Percentiles rank a stretch among this genome's conserved stretches.
These are phyloP conservation scores for Cinclus mexicanus DNA, from an alignment of 2,113 vertebrate genomes.

Conservation along the genomic window DNA sequence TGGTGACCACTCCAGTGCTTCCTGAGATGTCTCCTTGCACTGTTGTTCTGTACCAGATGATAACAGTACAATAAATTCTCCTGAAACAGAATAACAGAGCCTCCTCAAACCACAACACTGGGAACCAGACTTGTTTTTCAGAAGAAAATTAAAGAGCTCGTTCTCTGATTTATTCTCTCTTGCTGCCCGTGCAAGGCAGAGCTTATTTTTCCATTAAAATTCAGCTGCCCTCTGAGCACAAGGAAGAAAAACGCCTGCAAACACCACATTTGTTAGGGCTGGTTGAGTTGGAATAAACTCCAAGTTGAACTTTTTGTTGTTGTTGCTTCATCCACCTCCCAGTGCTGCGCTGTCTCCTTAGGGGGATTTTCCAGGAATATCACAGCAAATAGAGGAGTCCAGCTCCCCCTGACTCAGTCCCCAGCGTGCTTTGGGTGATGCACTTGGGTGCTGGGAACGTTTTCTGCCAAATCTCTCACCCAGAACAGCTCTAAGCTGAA, in stretches of 20 bases:
- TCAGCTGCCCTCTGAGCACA: background rate
- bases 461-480: constrained; percentile 47
- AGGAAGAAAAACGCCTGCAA: background rate
- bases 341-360: background rate
- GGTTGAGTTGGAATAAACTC: background rate
- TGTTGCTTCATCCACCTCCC: background rate
- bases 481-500: constrained; percentile 31
- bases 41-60: background rate
- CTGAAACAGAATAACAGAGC: constrained; percentile 22
- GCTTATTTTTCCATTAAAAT: constrained; percentile 23
- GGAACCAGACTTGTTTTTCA: background rate
- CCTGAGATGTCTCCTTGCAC: background rate
- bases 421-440: background rate
- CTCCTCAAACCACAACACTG: constrained; percentile 44
- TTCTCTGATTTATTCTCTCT: background rate
- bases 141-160: background rate
- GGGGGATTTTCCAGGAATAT: background rate
- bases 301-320: background rate
- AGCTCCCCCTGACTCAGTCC: background rate
- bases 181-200: background rate
- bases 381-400: constrained; percentile 10
- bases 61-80: background rate
- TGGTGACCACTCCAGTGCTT: background rate
- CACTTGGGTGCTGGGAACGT: background rate
- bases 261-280: background rate